Base-by-base conservation (phyloP, 1,140 invertebrate species). In the Cotesia glomerata region DNA sequence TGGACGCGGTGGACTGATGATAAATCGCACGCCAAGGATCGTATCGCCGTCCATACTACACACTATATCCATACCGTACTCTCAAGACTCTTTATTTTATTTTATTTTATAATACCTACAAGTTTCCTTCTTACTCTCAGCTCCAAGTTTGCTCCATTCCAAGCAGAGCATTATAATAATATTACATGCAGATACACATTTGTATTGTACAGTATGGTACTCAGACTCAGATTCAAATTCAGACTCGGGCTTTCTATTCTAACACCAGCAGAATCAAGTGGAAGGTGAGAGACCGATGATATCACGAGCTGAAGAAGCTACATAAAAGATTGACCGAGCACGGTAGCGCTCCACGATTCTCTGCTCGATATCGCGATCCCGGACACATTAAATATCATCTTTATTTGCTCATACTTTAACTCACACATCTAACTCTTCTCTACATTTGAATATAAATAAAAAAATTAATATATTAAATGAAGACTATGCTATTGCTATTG, bases 1-100 rank as follows among this genome's bases (percentile, higher is more conserved):
- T 86, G 84, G 84, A 85, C 78, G 56, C 64, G 77, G 77, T 78
- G 78, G 78, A 78, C 77, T 79, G 79, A 86, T 86, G 83, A 85
- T 86, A 84, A 86, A 86, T 85, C 77, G 84, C 77, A 73, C 76
- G 76, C n/a, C 76, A 75, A 72, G 79, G 78, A 80, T 79, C 77
- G 79, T 85, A 85, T 85, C 82, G 78, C 76, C 64, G 32, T 68
- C 13, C 61, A 39, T 32, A n/a, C 11, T 11, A 11, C 11, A 45
- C 39, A 9, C 39, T 45, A 26, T 26, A 26, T 26, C 26, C 26
- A 39, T 32, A n/a, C 11, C 39, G 39, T 45, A 45, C 39, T 5
- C 39, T 45, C 7, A 11, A 18, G 52, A n/a, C 16, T 54, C n/a
- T n/a, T 9, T 7, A 54, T 9, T 54, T 14, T n/a, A 54, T 5